Base-by-base conservation (phyloP, 2,797 vertebrate genomes). In the Chelon labrosus region DNA sequence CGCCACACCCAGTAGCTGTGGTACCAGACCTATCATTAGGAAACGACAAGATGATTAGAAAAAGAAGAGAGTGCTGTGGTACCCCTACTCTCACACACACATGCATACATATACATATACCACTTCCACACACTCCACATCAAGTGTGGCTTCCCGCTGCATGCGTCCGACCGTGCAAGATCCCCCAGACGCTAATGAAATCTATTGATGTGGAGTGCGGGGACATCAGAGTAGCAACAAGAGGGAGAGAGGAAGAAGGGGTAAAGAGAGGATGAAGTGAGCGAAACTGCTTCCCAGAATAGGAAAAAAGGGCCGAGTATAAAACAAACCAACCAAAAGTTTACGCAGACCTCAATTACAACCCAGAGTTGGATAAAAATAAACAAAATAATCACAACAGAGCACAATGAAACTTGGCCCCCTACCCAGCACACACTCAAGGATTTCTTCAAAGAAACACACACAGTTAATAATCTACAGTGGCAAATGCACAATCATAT, bases 1-100 rank as follows among this genome's bases (percentile, higher is more conserved):
- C 89, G 96, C 96, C 88, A 97, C 98, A 94, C 98, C 98, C 94
- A 98, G 92, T 90, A 98, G 94, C 92, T 98, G 98, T 9, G 97
- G 97, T 93, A 96, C 89, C 67, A 97, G 94, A 91, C 97, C 97
- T 99, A 93, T 90, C 94, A 95, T 95, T 96, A 95, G 91, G 82
- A 93, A 84, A 91, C 25, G 80, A 91, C 85, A 84, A 93, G 89
- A 94, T 90, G 91, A 95, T 94, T 88, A 91, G 94, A 94, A 94
- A 94, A 94, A 91, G 89, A 94, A 91, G 89, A 82, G 74, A 88
- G 65, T 84, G 72, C 73, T 85, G 80, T 80, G 80, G 79, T 85
- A 84, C 88, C 88, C 91, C 79, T 50, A 75, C 72, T 66, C 62
- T 17, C 72, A 71, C 71, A 85, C 41, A 66, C 44, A 56, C 53